These are phyloP conservation scores for Bambusicola thoracicus DNA, from an alignment of 2,113 vertebrate genomes.

Conservation along the genomic window DNA sequence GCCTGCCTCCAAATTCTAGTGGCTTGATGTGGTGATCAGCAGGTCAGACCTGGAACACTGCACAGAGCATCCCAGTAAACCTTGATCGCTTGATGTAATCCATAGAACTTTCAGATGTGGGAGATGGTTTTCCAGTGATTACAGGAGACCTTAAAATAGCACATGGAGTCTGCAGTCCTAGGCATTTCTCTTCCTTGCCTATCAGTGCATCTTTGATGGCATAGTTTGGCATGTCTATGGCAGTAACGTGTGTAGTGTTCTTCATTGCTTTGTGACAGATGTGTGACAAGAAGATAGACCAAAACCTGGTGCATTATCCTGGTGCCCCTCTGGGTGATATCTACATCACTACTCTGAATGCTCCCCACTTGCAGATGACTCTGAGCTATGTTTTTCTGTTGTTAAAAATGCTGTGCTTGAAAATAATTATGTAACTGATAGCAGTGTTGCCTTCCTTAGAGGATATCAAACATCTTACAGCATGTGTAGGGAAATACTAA, in stretches of 20 bases:
- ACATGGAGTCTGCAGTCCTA: not conserved
- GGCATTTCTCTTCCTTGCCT: not conserved
- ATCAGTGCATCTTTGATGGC: not conserved
- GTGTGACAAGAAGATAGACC: rapidly evolving
- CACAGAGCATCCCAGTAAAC: not conserved
- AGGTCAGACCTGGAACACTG: not conserved
- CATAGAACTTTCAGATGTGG: not conserved
- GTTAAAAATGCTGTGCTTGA: not conserved
- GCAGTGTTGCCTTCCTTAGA: not conserved
- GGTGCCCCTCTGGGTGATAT: not conserved
- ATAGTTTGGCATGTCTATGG: rapidly evolving
- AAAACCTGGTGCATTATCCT: not conserved
- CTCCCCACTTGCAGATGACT: not conserved
- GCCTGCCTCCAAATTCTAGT: not conserved
- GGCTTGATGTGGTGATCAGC: not conserved
- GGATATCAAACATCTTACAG: not conserved
- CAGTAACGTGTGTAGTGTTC: not conserved
- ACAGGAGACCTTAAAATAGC: not conserved
- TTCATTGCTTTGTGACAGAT: not conserved
- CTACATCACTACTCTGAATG: not conserved
- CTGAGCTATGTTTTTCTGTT: not conserved
- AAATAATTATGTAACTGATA: not conserved
- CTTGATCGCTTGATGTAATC: not conserved
- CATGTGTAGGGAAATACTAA: not conserved
- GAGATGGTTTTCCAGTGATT: not conserved